Base-by-base conservation (phyloP, 2,797 vertebrate genomes). In the Botia kubotai region DNA sequence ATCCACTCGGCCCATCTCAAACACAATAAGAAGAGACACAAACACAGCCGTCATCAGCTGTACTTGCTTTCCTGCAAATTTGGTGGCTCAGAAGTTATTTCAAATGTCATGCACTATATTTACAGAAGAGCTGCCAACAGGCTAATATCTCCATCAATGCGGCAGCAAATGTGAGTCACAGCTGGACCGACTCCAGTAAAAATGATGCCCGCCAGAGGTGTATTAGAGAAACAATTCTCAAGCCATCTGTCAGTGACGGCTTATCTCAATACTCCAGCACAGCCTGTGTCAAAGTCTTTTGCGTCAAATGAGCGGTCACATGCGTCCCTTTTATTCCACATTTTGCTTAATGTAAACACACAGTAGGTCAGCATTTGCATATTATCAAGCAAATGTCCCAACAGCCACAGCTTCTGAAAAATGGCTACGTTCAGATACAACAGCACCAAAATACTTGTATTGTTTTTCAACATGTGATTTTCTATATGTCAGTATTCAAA, bases 1-100 rank as follows among this genome's bases (percentile, higher is more conserved):
- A 67, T 84, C 72, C 1, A 82, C 87, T 53, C 48, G 75, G 88
- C 63, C 75, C 74, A 71, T 87, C 70, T 89, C 83, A 83, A 74
- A 83, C 84, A 73, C 55, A 80, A 87, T 81, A 88, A 85, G 66
- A 36, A 53, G 67, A 52, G 71, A 75, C 79, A 88, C 39, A 87
- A 73, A 85, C 80, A 88, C 82, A 86, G 69, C 14, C 17, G 39
- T 6, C 39, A 43, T 43, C 81, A 66, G 72, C 69, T 82, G 63
- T 21, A 33, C 4, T 60, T 63, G 21, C 72, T 77, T 52, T 74
- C 39, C n/a, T 50, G 67, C 62, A 67, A 53, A 67, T 55, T 53
- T 7, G 48, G 74, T 53, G 19, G 48, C n/a, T 21, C n/a, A 21
- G 26, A 21, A 39, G 48, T 33, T 5, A 33, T 73, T 60, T 58